These are phyloP conservation scores for Pseudomyrmex flavicornis DNA, from an alignment of 1,140 invertebrate genomes.

Conservation along the genomic window DNA sequence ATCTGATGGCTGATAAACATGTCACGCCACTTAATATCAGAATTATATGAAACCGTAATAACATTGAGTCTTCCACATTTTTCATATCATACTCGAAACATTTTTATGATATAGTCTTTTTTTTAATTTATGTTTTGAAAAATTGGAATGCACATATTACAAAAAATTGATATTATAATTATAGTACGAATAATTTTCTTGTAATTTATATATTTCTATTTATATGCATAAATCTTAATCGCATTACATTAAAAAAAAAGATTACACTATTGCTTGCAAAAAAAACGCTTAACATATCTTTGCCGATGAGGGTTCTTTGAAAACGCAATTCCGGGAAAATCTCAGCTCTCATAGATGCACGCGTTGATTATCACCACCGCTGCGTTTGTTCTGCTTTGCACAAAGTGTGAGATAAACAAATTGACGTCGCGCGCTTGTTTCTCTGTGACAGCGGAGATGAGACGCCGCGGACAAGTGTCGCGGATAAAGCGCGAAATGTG, in stretches of 20 bases:
- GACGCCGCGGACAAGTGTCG: constrained; percentile 19
- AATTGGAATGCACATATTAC: no score
- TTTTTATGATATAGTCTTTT: background rate
- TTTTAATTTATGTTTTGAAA: background rate
- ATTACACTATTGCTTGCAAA: no score
- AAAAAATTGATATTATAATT: background rate
- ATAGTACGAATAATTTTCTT: no score
- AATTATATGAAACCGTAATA: constrained; percentile 28
- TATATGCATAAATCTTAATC: no score
- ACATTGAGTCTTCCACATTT: background rate
- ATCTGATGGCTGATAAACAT: constrained; percentile 42
- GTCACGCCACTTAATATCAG: constrained; percentile 27
- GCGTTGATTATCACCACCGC: constrained; percentile 22
- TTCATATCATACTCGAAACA: background rate
- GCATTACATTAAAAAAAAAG: no score
- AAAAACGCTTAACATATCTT: background rate
- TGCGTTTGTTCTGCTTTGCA: constrained; percentile 39
- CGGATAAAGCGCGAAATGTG: constrained; percentile 4
- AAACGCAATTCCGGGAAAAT: background rate
- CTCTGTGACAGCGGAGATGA: constrained; percentile 11
- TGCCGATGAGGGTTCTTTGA: background rate
- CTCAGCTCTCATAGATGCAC: background rate
- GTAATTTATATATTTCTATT: background rate
- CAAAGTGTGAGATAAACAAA: constrained; percentile 70
- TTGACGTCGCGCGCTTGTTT: constrained; percentile 35